Base-by-base conservation (phyloP, 2,888 invertebrate species). In the Andrena camellia region DNA sequence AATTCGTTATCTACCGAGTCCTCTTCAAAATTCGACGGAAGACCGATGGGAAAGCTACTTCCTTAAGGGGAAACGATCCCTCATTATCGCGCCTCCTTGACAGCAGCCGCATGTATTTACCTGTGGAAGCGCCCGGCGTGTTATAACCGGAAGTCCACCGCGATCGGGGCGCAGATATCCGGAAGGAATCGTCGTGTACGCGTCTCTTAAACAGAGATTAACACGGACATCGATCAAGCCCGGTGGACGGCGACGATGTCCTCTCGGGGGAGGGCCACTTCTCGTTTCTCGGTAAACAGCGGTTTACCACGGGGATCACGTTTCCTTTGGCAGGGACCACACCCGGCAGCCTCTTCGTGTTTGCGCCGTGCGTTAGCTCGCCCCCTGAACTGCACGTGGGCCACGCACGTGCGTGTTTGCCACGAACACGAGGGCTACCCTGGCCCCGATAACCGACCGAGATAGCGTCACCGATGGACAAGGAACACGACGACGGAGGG, bases 231-330 rank as follows among this genome's bases (percentile, higher is more conserved):
- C 92, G 91, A 92, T 92, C 92, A 92, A 86, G 59, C 67, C 35
- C 42, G 42, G 66, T 52, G 62, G 63, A 77, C 83, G 68, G 23
- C 23, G 57, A 57, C 57, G n/a, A 13, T 42, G 42, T 42, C 54
- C 64, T 82, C 88, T 52, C 66, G 35, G 63, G 81, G 78, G 79
- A 79, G 71, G 83, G 71, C 79, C 76, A 70, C 76, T 84, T 89
- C 79, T 86, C 88, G 88, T 90, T 57, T 90, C 90, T 90, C 83
- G 85, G 92, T 90, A 91, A 92, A 92, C 91, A 92, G 87, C 86
- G 92, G 90, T 92, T 92, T 92, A 90, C 92, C 92, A 92, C 92
- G 92, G 88, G 85, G 92, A 92, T 92, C 92, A 91, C 92, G 91
- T 92, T 92, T 92, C 92, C 86, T 87, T 78, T 42, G 83, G 78